phyloP scores from a whole-genome alignment of 2,113 vertebrate genomes.

The Zosterops pallidus region DNA sequence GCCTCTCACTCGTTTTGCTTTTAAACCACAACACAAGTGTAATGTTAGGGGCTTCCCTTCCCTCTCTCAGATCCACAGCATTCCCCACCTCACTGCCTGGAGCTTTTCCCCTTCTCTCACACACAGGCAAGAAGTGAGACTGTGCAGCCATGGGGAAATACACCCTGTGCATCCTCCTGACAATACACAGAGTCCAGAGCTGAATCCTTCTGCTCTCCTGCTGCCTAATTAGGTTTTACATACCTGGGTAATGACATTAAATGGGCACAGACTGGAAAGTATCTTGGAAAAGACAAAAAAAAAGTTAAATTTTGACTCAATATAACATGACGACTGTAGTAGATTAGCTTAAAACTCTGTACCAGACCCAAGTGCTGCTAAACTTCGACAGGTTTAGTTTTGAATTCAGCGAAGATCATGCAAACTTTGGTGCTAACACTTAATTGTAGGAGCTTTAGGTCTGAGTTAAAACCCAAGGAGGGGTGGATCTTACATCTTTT shows the following conservation, averaged over 20 bases:
- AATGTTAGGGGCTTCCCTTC: background rate
- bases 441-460: background rate
- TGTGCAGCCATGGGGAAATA: rapidly evolving
- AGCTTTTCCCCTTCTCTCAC: background rate
- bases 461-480: background rate
- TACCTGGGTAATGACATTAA: background rate
- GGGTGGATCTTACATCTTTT: background rate
- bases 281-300: background rate
- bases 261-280: background rate
- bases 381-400: background rate
- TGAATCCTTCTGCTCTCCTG: background rate
- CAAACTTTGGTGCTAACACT: background rate
- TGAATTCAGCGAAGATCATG: background rate
- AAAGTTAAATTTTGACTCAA: background rate
- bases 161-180: background rate
- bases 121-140: rapidly evolving
- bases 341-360: background rate
- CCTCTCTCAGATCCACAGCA: background rate
- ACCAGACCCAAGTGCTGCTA: background rate
- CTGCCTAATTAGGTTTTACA: background rate
- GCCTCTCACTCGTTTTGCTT: too few relatives aligned
- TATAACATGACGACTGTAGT: rapidly evolving
- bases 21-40: too few relatives aligned
- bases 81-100: background rate
- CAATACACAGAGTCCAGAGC: background rate